Evolutionary conservation across 2,888 invertebrate species (phyloP).

Genomic region (Scaptodrosophila latifasciaeformis): DNA sequence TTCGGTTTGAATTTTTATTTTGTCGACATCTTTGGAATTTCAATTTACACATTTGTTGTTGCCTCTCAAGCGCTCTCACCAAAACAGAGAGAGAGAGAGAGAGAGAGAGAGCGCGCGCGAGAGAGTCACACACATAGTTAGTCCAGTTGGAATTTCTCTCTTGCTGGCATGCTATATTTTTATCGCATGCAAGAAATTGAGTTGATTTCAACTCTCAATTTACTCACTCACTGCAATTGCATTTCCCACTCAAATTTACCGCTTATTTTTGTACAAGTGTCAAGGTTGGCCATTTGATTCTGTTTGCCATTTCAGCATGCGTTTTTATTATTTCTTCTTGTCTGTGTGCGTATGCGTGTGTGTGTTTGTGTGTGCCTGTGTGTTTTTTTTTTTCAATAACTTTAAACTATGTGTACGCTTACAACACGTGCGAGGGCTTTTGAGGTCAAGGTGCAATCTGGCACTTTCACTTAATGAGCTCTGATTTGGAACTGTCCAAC

Average conservation of each 20-base stretch:
- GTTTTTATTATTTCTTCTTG: conserved; percentile 17
- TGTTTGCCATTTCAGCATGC: conserved; percentile 37
- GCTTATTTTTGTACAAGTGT: not conserved
- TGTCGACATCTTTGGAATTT: conserved; percentile 71
- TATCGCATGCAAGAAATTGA: conserved; percentile 51
- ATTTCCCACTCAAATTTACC: not conserved
- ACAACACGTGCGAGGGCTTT: conserved; percentile 56
- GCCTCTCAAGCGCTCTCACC: conserved; percentile 17
- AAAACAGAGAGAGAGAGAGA: not conserved
- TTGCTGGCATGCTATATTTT: conserved; percentile 10
- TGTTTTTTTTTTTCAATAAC: conserved; percentile 9
- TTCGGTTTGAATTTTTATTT: conserved; percentile 44
- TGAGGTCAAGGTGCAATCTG: not conserved
- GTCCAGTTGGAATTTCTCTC: conserved; percentile 36
- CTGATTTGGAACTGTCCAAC: no score
- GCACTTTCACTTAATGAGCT: no score
- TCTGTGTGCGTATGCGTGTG: conserved; percentile 42
- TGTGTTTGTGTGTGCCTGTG: no score
- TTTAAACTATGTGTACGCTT: no score
- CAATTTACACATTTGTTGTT: conserved; percentile 70
- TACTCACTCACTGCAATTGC: conserved; percentile 1
- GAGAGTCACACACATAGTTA: conserved; percentile 45
- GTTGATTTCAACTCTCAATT: not conserved
- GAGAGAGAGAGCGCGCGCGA: no score
- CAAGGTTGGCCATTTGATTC: conserved; percentile 8